Conservation (phyloP, 2,113 vertebrate species). For the Lepisosteus oculatus region DNA sequence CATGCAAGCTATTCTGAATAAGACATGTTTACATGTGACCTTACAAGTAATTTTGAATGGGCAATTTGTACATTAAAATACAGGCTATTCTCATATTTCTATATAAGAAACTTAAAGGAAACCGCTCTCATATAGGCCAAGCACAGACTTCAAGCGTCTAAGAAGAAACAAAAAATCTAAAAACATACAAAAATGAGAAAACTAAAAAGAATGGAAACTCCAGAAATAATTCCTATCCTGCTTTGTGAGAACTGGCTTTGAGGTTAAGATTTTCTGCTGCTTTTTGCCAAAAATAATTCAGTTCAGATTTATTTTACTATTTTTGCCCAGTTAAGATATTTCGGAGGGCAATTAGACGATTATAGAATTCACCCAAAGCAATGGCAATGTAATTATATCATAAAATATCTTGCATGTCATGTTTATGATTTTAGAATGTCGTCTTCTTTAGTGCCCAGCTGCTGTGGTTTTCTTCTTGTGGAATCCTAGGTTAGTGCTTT, state of each 20-base stretch:
- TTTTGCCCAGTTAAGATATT: not conserved
- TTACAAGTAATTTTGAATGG: too few relatives aligned
- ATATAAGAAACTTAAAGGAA: too few relatives aligned
- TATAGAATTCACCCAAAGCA: not conserved
- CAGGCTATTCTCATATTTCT: too few relatives aligned
- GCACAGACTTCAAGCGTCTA: too few relatives aligned
- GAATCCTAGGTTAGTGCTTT: not conserved
- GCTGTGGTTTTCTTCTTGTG: not conserved
- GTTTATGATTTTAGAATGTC: not conserved
- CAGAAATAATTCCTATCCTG: not conserved
- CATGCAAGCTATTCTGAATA: too few relatives aligned
- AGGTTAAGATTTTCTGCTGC: not conserved
- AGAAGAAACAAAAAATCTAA: too few relatives aligned
- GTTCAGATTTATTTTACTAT: not conserved
- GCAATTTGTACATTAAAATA: too few relatives aligned
- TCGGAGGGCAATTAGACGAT: not conserved
- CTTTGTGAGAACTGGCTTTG: not conserved
- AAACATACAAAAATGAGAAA: not conserved
- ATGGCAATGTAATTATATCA: slow-evolving; percentile 3
- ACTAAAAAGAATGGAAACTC: not conserved
- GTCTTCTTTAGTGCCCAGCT: not conserved
- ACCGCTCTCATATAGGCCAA: too few relatives aligned
- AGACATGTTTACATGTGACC: too few relatives aligned
- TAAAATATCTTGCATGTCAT: not conserved
- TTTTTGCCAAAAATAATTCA: not conserved